Conservation (phyloP, 2,113 vertebrate genomes). For the Periophthalmus modestus region DNA sequence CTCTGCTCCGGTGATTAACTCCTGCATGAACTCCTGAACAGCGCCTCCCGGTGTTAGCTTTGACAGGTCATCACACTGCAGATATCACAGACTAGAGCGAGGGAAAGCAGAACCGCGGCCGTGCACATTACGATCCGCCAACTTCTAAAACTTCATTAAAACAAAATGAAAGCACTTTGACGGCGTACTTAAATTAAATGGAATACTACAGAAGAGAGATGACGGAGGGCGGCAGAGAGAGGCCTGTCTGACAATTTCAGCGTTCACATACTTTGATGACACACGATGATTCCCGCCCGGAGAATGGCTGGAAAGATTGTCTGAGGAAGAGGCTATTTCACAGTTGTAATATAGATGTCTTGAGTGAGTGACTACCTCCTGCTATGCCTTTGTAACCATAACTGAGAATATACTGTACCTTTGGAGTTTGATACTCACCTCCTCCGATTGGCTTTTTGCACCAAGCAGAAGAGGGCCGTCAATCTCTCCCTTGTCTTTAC, state of each 20-base stretch:
- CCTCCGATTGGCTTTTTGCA: slow-evolving; percentile 44
- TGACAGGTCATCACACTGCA: slow-evolving; percentile 52
- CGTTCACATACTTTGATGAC: slow-evolving; percentile 75
- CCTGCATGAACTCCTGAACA: slow-evolving; percentile 38
- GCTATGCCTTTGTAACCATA: slow-evolving; percentile 59
- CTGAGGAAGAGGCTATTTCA: slow-evolving; percentile 69
- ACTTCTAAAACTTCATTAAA: slow-evolving; percentile 83
- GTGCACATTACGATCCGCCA: slow-evolving; percentile 71
- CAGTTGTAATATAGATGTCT: slow-evolving; percentile 77
- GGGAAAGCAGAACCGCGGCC: slow-evolving; percentile 53
- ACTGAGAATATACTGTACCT: slow-evolving; percentile 66
- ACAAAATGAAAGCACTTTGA: slow-evolving; percentile 76
- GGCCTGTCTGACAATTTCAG: slow-evolving; percentile 75
- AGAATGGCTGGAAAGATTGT: slow-evolving; percentile 70
- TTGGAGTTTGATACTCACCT: slow-evolving; percentile 40
- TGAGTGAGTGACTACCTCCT: slow-evolving; percentile 73
- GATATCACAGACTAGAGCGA: slow-evolving; percentile 49
- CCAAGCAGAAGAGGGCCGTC: slow-evolving; percentile 36
- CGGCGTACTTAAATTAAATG: slow-evolving; percentile 76
- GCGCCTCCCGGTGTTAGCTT: slow-evolving; percentile 20
- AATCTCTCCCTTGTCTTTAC: slow-evolving; percentile 46
- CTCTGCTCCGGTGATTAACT: slow-evolving; percentile 53
- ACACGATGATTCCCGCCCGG: slow-evolving; percentile 70
- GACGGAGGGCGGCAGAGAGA: slow-evolving; percentile 68
- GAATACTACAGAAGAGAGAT: slow-evolving; percentile 71